Evolutionary conservation across 2,797 vertebrate species (phyloP).

Genomic region (Hippopotamyrus pictus): DNA sequence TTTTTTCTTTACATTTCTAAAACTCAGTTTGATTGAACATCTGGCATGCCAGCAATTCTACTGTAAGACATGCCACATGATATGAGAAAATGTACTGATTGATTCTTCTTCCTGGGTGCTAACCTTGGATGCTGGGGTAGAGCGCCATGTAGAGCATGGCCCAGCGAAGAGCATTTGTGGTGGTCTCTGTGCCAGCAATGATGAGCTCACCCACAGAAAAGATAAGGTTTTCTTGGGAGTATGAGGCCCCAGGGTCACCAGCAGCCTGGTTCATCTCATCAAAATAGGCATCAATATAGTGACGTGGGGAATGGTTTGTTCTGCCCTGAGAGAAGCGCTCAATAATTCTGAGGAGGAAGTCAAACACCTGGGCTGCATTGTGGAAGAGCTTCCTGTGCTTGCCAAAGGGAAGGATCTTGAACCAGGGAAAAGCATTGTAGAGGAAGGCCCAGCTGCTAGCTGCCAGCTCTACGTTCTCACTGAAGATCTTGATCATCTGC

Average conservation of each 20-base stretch:
- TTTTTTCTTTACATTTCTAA: neutral
- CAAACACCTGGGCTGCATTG: slow-evolving; percentile 80
- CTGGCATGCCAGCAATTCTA: slow-evolving; percentile 49
- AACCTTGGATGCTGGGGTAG: slow-evolving; percentile 93
- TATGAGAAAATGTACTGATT: slow-evolving; percentile 49
- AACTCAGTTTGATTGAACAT: neutral
- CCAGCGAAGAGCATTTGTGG: slow-evolving; percentile 90
- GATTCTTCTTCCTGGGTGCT: slow-evolving; percentile 37
- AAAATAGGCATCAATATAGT: slow-evolving; percentile 90
- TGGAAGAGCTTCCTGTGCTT: slow-evolving; percentile 89
- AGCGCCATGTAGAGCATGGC: slow-evolving; percentile 90
- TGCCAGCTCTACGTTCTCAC: slow-evolving; percentile 90
- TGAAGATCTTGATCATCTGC: slow-evolving; percentile 97
- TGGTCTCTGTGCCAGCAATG: slow-evolving; percentile 95
- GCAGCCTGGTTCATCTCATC: slow-evolving; percentile 80
- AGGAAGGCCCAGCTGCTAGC: slow-evolving; percentile 85
- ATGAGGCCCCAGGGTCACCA: slow-evolving; percentile 69
- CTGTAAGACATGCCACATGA: slow-evolving; percentile 44
- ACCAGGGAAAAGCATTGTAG: slow-evolving; percentile 92
- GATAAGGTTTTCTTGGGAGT: slow-evolving; percentile 86
- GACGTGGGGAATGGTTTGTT: slow-evolving; percentile 71
- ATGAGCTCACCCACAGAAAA: slow-evolving; percentile 94
- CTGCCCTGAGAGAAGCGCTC: slow-evolving; percentile 74
- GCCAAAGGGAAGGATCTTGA: slow-evolving; percentile 86
- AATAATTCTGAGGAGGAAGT: slow-evolving; percentile 75